These are phyloP conservation scores for Anagrus nilaparvatae DNA, from an alignment of 1,140 invertebrate species.

Conservation along the genomic window DNA sequence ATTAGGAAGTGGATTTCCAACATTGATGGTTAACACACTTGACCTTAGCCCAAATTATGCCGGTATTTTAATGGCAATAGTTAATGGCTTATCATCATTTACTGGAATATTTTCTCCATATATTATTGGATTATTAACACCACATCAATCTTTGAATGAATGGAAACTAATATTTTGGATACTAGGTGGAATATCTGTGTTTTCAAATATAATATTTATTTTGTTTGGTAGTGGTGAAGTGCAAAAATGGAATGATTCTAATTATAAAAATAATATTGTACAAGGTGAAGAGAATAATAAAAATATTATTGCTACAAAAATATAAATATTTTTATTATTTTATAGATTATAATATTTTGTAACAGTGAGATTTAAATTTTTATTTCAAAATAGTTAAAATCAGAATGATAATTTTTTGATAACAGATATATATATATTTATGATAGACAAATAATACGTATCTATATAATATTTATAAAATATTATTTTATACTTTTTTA, in stretches of 20 bases:
- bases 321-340: too few species aligned
- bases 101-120: conserved; percentile 71
- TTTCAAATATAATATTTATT: conserved; percentile 64
- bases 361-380: too few species aligned
- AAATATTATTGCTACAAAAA: too few species aligned
- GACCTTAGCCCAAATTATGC: conserved; percentile 77
- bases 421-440: too few species aligned
- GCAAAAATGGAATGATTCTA: conserved; percentile 59
- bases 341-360: too few species aligned
- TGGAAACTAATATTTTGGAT: conserved; percentile 82
- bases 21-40: conserved; percentile 69
- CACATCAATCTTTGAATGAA: conserved; percentile 56
- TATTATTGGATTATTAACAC: conserved; percentile 65
- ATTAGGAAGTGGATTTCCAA: conserved; percentile 55
- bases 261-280: too few species aligned
- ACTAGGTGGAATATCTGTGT: conserved; percentile 57
- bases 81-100: conserved; percentile 73
- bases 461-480: too few species aligned
- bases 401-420: too few species aligned
- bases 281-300: too few species aligned
- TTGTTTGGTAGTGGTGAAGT: conserved; percentile 61
- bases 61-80: conserved; percentile 72
- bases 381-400: too few species aligned
- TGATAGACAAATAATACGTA: too few species aligned
- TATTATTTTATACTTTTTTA: too few species aligned